Base-by-base conservation (phyloP, 2,888 invertebrate species). In the Cephus sareptanus region DNA sequence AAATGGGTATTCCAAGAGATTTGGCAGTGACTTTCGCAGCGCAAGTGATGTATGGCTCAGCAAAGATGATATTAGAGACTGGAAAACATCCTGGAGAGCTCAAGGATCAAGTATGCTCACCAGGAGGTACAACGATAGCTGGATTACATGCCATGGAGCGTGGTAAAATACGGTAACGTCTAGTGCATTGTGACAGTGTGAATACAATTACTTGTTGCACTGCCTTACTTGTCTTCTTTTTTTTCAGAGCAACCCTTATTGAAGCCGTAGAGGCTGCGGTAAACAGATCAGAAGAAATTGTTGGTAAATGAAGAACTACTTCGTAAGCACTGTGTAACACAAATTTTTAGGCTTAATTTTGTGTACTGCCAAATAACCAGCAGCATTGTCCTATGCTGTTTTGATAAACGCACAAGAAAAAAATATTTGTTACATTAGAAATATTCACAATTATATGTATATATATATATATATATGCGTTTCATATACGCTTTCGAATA, bases 101-200 rank as follows among this genome's bases (percentile, higher is more conserved):
- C 80, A 95, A 96, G 85, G 96, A 96, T 89, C 95, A 96, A 89
- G 96, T 97, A 0, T 96, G 96, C 88, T 97, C 97, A 0, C 96
- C 97, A 0, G 97, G 96, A 11, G 97, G 97, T 0, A 94, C 96
- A 1, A 97, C 97, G 15, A 97, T 97, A 79, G 94, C 94, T 81
- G 97, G 96, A 9, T 94, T 97, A 1, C 94, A 96, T 85, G 95
- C 94, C 71, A 92, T 97, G 68, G 97, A 97, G 91, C 94, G 94
- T 87, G 95, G 94, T 31, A 94, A 94, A 77, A 90, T 97, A 23
- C 94, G 97, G 95, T 95, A 90, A 81, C 86, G 77, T 40, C 56
- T 34, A 68, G 75, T 35, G 31, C 68, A 31, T 30, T 76, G 73
- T 68, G 15, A 33, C 37, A 30, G n/a, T 34, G 13, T 11, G 40